These are phyloP conservation scores for Torymus aiolomorphi DNA, from an alignment of 2,888 invertebrate species.

Conservation along the genomic window DNA sequence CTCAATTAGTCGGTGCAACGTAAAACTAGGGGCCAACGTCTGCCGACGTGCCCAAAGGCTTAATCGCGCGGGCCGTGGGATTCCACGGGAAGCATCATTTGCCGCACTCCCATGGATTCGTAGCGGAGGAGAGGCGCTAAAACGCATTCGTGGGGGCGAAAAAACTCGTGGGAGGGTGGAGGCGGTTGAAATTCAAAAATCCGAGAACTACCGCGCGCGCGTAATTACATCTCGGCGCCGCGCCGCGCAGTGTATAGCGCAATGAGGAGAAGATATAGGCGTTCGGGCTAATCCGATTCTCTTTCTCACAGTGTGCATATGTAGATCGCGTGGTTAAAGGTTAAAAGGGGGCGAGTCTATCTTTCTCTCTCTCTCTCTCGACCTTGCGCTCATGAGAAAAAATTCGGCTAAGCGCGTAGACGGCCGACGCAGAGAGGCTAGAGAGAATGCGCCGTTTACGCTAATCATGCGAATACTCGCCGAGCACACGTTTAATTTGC, in stretches of 20 bases:
- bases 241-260: constrained; percentile 60
- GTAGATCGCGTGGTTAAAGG: constrained; percentile 54
- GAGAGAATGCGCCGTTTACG: constrained; percentile 10
- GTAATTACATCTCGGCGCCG: constrained; percentile 67
- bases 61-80: constrained; percentile 43
- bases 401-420: constrained; percentile 7
- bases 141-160: constrained; percentile 38
- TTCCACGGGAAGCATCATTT: background rate
- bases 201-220: constrained; percentile 64
- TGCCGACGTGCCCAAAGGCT: constrained; percentile 9
- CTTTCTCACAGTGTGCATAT: constrained; percentile 56
- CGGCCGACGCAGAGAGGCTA: background rate
- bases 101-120: background rate
- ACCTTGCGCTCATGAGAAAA: constrained; percentile 49
- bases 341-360: constrained; percentile 14
- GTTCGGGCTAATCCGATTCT: background rate
- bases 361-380: too few relatives aligned
- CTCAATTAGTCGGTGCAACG: constrained; percentile 26
- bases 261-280: constrained; percentile 61
- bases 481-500: constrained; percentile 41
- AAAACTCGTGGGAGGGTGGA: background rate
- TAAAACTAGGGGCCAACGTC: constrained; percentile 22
- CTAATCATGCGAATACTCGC: constrained; percentile 43
- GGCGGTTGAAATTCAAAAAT: constrained; percentile 14
- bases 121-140: background rate